Evolutionary conservation across 1,140 invertebrate species (phyloP).

Genomic region (Drosophila pseudoananassae): DNA sequence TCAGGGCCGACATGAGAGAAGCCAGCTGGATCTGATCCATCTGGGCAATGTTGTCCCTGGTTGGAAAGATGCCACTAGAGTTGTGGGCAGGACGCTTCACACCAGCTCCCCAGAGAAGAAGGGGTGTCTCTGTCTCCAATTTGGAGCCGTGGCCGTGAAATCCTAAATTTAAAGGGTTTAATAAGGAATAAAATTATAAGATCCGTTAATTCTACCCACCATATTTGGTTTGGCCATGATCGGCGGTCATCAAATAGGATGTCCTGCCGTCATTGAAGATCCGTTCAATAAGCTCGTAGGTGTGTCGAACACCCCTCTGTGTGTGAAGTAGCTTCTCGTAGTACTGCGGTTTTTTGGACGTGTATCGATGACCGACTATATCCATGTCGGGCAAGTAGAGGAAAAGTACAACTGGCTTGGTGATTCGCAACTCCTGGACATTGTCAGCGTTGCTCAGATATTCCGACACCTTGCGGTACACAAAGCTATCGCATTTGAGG

Average conservation of each 20-base stretch:
- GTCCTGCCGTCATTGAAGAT: constrained; percentile 92
- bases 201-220: constrained; percentile 85
- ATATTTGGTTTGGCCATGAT: constrained; percentile 99
- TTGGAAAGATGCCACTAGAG: neutral
- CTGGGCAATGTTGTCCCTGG: neutral
- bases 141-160: constrained; percentile 91
- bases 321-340: constrained; percentile 91
- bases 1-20: constrained; percentile 74
- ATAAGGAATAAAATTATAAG: no score
- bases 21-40: constrained; percentile 30
- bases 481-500: constrained; percentile 2
- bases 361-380: constrained; percentile 87
- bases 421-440: constrained; percentile 79
- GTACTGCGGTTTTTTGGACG: constrained; percentile 94
- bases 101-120: constrained; percentile 27
- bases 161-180: constrained; percentile 62
- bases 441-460: constrained; percentile 87
- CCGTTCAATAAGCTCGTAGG: constrained; percentile 89
- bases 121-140: constrained; percentile 7
- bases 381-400: constrained; percentile 97
- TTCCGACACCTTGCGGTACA: constrained; percentile 19
- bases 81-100: neutral
- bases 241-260: constrained; percentile 96
- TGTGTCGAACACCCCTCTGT: constrained; percentile 90
- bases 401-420: constrained; percentile 91